phyloP scores from a whole-genome alignment of 2,797 vertebrate genomes.

The Pelochelys cantorii region DNA sequence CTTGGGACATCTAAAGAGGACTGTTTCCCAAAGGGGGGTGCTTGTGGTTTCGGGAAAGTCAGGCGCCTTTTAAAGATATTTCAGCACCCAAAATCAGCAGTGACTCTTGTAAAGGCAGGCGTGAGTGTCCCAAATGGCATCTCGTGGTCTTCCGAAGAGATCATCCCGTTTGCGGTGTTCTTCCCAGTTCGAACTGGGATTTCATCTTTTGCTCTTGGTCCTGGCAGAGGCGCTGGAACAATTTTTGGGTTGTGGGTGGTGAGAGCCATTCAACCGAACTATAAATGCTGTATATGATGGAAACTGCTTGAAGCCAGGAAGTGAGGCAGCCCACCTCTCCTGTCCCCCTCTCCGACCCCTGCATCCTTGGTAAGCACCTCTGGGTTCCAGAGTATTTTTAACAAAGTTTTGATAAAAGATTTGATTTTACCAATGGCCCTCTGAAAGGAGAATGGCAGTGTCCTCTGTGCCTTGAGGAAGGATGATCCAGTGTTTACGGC shows the following conservation, averaged over 20 bases:
- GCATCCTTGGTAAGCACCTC: neutral
- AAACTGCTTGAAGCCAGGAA: neutral
- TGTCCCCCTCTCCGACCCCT: too few species aligned
- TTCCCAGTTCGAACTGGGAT: accelerated
- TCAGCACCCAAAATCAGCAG: neutral
- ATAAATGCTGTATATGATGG: neutral
- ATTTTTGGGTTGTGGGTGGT: neutral
- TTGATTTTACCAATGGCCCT: accelerated
- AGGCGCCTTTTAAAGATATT: accelerated
- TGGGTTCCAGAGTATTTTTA: neutral
- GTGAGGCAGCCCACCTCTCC: neutral
- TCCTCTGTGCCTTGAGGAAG: accelerated
- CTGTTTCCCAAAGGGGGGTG: accelerated
- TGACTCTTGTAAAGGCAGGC: neutral
- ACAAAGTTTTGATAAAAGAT: neutral
- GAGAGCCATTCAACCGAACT: neutral
- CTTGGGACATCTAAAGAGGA: accelerated
- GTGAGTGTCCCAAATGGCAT: neutral
- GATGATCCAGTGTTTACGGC: accelerated
- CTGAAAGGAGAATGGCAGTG: accelerated
- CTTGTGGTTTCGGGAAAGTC: accelerated
- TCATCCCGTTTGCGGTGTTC: accelerated
- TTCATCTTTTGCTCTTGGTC: neutral
- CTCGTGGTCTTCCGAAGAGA: neutral
- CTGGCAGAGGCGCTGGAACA: neutral